phyloP scores from a whole-genome alignment of 92 coral and sea anemone genomes.

The Montipora capitata region DNA sequence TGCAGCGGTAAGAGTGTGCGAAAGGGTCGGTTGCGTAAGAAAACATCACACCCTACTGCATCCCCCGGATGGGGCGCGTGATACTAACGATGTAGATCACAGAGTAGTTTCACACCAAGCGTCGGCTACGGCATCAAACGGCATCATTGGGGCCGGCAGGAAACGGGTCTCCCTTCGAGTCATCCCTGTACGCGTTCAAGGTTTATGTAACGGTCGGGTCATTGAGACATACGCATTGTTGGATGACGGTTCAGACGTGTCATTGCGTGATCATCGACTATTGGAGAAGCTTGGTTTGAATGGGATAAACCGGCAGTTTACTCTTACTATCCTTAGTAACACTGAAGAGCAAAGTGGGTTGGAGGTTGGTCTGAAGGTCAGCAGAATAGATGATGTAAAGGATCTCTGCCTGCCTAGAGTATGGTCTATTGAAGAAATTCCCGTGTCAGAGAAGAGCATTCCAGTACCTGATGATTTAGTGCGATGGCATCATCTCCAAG shows the following conservation, averaged over 20 bases:
- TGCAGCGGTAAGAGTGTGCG: conserved; percentile 27
- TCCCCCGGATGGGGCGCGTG: conserved; percentile 1
- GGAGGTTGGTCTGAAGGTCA: background rate
- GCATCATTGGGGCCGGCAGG: no score
- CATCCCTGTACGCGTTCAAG: no score
- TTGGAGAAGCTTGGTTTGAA: no score
- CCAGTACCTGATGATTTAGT: background rate
- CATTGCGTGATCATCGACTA: background rate
- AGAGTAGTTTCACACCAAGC: conserved; percentile 31
- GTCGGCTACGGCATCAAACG: background rate
- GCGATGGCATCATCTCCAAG: background rate
- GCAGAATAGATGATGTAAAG: background rate
- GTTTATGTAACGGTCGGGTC: no score
- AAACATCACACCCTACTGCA: conserved; percentile 64
- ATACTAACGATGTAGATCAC: background rate
- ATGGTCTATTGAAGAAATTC: background rate
- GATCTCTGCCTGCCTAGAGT: background rate
- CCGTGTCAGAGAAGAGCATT: background rate
- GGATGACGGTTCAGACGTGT: conserved; percentile 62
- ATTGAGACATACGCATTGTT: conserved; percentile 1
- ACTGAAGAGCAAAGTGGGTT: background rate
- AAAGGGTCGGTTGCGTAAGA: conserved; percentile 47
- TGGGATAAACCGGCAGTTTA: conserved; percentile 25
- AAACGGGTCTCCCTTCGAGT: no score
- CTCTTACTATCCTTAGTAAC: conserved; percentile 44